Evolutionary conservation across 2,113 vertebrate genomes (phyloP), one percentile per base, ranked within the genome.

Genomic region (Ascaphus truei): DNA sequence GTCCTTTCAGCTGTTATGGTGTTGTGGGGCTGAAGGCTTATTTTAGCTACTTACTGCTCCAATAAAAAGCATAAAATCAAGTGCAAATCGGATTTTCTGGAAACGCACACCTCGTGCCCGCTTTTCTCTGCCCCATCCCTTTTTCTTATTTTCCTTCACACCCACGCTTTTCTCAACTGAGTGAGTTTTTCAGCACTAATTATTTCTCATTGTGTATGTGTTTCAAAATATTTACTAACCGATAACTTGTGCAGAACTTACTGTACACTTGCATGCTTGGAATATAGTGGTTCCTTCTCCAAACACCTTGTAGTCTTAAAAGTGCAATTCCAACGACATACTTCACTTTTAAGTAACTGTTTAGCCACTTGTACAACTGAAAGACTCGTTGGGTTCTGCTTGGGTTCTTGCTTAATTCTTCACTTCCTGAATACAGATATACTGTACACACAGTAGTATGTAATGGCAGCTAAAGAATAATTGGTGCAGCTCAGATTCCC

Each of bases 231-330:
- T 62, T 47, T 62, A 62, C n/a, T n/a, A n/a, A n/a, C n/a, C n/a
- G 48, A 62, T 62, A 48, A 29, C 59, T 62, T 62, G 59, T 62
- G 45, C 59, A n/a, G 39, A 22, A 62, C 16, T 41, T 30, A 41
- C 59, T 47, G 59, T n/a, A n/a, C n/a, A n/a, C 39, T 62, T 47
- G 41, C 59, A 31, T 31, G 41, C 39, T 62, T 48, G 59, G 48
- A 62, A n/a, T n/a, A n/a, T n/a, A n/a, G n/a, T n/a, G n/a, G n/a
- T 62, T 48, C 37, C 48, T 62, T 62, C 33, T 62, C 59, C 41
- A 33, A 45, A 16, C 27, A 62, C 27, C 41, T 62, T 62, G 45
- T 48, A 16, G 33, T 47, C 59, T 62, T 62, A 62, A 62, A 62
- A 41, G 41, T 6, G 41, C 41, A 45, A 29, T 61, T 45, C 39